These are phyloP conservation scores for Drosophila borborema DNA, from an alignment of 2,888 invertebrate genomes.

Conservation along the genomic window DNA sequence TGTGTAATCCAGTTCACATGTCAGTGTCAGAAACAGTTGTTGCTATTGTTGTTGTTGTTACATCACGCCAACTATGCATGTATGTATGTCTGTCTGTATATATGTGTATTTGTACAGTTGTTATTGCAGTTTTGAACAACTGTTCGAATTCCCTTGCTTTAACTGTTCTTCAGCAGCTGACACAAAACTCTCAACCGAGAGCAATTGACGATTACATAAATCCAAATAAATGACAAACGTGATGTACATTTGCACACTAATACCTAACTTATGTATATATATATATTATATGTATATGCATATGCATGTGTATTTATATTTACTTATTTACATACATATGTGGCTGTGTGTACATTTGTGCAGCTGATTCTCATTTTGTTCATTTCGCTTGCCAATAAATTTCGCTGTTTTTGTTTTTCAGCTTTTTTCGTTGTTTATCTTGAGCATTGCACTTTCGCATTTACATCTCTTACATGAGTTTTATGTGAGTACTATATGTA, in stretches of 20 bases:
- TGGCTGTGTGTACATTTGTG: background rate
- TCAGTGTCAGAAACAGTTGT: constrained; percentile 32
- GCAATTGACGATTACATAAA: constrained; percentile 19
- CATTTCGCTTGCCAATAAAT: constrained; percentile 13
- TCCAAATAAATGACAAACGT: background rate
- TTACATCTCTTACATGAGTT: constrained; percentile 7
- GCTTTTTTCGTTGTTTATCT: constrained; percentile 22
- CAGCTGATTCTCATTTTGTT: constrained; percentile 8
- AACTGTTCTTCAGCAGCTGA: constrained; percentile 3
- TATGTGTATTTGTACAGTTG: constrained; percentile 1
- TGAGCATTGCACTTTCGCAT: constrained; percentile 7
- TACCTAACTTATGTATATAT: background rate
- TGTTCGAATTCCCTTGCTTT: constrained; percentile 1
- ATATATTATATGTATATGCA: constrained; percentile 1
- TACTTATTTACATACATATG: too few species aligned
- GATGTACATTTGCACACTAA: background rate
- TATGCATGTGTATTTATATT: background rate
- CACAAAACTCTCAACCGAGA: constrained; percentile 15
- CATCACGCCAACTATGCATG: constrained; percentile 20
- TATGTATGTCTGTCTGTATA: background rate
- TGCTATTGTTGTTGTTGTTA: constrained; percentile 38
- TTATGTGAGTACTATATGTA: background rate
- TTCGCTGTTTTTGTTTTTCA: constrained; percentile 9
- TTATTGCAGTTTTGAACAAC: constrained; percentile 14
- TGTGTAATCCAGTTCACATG: constrained; percentile 57